Conservation (phyloP, 2,888 invertebrate species). For the Amphimallon solstitiale region DNA sequence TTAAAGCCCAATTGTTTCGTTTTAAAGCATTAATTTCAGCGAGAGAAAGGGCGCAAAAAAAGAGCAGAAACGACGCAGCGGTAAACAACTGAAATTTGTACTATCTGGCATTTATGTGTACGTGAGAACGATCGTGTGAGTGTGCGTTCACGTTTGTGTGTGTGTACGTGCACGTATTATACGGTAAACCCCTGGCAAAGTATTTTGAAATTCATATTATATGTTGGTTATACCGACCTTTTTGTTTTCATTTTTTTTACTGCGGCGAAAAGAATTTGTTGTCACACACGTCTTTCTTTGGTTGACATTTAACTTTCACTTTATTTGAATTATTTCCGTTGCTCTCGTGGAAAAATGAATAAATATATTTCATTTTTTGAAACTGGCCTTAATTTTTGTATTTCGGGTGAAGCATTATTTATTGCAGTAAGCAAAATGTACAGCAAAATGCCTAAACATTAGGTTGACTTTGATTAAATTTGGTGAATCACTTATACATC, state of each 20-base stretch:
- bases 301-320: background rate
- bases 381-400: too few relatives aligned
- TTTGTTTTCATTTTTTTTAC: constrained; percentile 9
- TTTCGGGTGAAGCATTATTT: too few relatives aligned
- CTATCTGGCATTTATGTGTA: constrained; percentile 1
- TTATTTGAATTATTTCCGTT: background rate
- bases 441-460: too few relatives aligned
- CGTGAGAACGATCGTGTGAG: background rate
- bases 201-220: constrained; percentile 29
- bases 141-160: background rate
- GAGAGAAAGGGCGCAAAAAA: constrained; percentile 28
- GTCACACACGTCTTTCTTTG: background rate
- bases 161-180: background rate
- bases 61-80: constrained; percentile 5
- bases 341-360: too few relatives aligned
- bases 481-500: too few relatives aligned
- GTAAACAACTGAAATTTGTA: constrained; percentile 33
- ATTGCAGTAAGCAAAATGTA: too few relatives aligned
- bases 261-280: background rate
- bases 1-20: constrained; percentile 47
- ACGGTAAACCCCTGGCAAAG: constrained; percentile 17
- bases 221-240: constrained; percentile 17
- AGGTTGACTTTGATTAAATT: too few relatives aligned
- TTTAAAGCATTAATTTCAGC: constrained; percentile 45
- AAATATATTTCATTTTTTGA: too few relatives aligned